Percentiles rank a stretch among this genome's conserved stretches.
These are phyloP conservation scores for Taurulus bubalis DNA, from an alignment of 2,113 vertebrate species.

Conservation along the genomic window DNA sequence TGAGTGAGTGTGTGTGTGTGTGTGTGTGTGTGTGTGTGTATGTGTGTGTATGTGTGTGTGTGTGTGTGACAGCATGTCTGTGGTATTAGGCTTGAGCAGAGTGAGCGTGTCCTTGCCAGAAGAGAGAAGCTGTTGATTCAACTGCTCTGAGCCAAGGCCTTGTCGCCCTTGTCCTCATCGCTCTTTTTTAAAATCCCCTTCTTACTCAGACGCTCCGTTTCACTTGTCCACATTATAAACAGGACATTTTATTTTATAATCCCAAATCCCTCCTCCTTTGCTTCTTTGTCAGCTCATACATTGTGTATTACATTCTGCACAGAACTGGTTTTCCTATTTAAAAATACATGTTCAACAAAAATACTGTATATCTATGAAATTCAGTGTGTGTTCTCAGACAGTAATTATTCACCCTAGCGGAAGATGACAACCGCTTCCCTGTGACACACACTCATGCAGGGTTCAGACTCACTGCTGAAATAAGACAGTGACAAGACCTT, in stretches of 20 bases:
- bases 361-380: neutral
- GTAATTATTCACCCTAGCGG: neutral
- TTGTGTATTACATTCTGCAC: conserved; percentile 46
- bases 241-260: conserved; percentile 52
- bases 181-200: conserved; percentile 33
- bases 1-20: conserved; percentile 30
- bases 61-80: conserved; percentile 54
- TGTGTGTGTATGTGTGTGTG: neutral
- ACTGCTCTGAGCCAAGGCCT: conserved; percentile 53
- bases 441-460: neutral
- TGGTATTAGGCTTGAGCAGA: conserved; percentile 62
- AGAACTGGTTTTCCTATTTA: neutral
- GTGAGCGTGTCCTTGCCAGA: conserved; percentile 65
- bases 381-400: neutral
- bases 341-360: conserved; percentile 22
- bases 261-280: conserved; percentile 38
- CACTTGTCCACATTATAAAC: conserved; percentile 46
- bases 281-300: conserved; percentile 32
- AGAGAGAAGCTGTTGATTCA: conserved; percentile 70
- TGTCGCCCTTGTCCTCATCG: conserved; percentile 63
- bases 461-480: neutral
- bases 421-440: neutral
- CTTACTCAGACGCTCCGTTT: conserved; percentile 17
- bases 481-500: neutral
- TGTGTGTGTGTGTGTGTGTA: conserved; percentile 4